Evolutionary conservation across 1,140 invertebrate species (phyloP).

Genomic region (Drosophila elegans): DNA sequence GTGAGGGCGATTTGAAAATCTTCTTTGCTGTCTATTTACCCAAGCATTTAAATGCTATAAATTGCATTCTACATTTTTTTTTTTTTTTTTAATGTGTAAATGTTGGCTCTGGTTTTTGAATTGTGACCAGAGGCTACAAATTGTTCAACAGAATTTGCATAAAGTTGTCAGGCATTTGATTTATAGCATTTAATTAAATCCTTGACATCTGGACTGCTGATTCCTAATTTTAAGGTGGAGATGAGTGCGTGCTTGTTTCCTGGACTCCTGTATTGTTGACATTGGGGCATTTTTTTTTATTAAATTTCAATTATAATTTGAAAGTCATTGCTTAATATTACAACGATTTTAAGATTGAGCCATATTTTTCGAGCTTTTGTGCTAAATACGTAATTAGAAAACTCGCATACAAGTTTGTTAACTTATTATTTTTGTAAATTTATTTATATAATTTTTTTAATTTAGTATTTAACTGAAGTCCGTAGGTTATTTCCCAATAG

Average conservation of each 20-base stretch:
- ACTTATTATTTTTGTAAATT: too few species aligned
- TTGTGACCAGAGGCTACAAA: conserved; percentile 31
- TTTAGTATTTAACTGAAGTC: too few species aligned
- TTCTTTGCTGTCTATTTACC: background rate
- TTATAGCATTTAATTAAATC: conserved; percentile 75
- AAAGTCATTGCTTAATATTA: too few species aligned
- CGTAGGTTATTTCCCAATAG: too few species aligned
- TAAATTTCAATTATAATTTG: too few species aligned
- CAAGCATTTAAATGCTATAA: background rate
- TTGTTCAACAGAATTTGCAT: conserved; percentile 55
- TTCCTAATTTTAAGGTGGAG: conserved; percentile 3
- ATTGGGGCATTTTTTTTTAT: too few species aligned
- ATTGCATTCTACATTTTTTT: conserved; percentile 14
- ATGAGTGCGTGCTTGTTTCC: background rate
- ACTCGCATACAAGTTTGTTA: too few species aligned
- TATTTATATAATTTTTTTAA: too few species aligned
- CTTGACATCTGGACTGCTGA: conserved; percentile 21
- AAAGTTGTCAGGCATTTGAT: conserved; percentile 68
- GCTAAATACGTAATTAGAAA: too few species aligned
- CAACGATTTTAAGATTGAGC: too few species aligned
- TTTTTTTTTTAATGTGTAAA: conserved; percentile 17
- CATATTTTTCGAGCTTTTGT: too few species aligned
- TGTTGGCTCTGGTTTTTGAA: conserved; percentile 11
- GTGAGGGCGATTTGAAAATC: conserved; percentile 42
- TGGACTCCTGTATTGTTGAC: too few species aligned